Percentiles rank a stretch among this genome's conserved stretches.
Conservation (phyloP, 2,797 vertebrate species). For the Acrossocheilus fasciatus region DNA sequence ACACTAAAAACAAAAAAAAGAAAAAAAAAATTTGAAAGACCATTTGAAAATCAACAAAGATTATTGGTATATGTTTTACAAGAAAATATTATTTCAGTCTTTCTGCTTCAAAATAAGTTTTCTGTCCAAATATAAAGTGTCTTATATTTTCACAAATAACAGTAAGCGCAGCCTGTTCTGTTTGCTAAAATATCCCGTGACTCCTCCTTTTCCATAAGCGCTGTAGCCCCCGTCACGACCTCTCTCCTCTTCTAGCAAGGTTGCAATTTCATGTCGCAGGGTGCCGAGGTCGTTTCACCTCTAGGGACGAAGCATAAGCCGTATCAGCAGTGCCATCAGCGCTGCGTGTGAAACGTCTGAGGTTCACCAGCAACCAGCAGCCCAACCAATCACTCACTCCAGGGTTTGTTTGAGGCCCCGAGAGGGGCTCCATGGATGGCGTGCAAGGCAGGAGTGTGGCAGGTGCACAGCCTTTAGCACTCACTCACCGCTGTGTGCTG, state of each 20-base stretch:
- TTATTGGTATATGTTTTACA: not conserved
- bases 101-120: not conserved
- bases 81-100: not conserved
- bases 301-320: not conserved
- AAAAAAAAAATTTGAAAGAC: too few species aligned
- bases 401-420: not conserved
- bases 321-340: not conserved
- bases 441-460: not conserved
- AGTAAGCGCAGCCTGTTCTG: not conserved
- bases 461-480: not conserved
- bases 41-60: not conserved
- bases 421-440: not conserved
- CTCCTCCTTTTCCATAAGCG: not conserved
- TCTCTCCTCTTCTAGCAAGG: not conserved
- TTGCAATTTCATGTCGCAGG: not conserved
- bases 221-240: not conserved
- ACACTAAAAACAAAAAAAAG: not conserved
- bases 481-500: not conserved
- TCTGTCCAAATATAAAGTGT: not conserved
- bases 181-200: not conserved
- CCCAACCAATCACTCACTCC: not conserved
- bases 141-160: not conserved
- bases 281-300: slow-evolving; percentile 5
- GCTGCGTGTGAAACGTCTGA: slow-evolving; percentile 16
- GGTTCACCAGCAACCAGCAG: not conserved